Evolutionary conservation across 2,888 invertebrate species (phyloP), one percentile per base, ranked within the genome.

Genomic region (Xylota segnis): DNA sequence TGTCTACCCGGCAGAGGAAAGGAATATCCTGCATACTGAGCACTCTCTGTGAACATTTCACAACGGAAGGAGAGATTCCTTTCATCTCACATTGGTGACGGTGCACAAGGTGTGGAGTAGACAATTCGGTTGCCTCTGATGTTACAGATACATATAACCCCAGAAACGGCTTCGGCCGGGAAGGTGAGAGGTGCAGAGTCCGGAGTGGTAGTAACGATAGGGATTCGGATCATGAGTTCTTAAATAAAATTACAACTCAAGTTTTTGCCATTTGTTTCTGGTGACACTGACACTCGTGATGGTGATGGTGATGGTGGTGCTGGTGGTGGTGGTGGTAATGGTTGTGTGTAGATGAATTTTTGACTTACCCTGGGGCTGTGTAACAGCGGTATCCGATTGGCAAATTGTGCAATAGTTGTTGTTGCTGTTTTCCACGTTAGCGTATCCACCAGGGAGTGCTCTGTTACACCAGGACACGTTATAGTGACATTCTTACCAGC

Each of bases 401-500:
- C 91, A 89, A 92, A 92, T 89, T 92, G 92, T 65, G 92, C 92
- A 89, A 92, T 92, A 87, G 92, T 92, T 87, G 91, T 91, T 74
- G 91, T 90, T 68, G 91, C 87, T 70, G 92, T 92, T 89, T 92
- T 92, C 95, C 95, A 95, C 90, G 94, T 95, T 88, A 95, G 91
- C 88, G 93, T 94, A 90, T 94, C 93, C 88, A 95, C 94, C 89
- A 95, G 91, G 45, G 95, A 94, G 88, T 94, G 94, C 91, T 95
- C 95, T 89, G 94, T 94, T 84, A 95, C 95, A 47, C 95, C 95
- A 40, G 95, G 95, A 92, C 95, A 95, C 78, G 94, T 93, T 88
- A 95, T 92, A 82, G 95, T 94, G 88, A 94, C 93, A 92, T 95
- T 95, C 89, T 93, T 93, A 71, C 95, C 95, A 54, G 95, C 95